Base-by-base conservation (phyloP, 2,797 vertebrate species). In the Gymnocypris eckloni region DNA sequence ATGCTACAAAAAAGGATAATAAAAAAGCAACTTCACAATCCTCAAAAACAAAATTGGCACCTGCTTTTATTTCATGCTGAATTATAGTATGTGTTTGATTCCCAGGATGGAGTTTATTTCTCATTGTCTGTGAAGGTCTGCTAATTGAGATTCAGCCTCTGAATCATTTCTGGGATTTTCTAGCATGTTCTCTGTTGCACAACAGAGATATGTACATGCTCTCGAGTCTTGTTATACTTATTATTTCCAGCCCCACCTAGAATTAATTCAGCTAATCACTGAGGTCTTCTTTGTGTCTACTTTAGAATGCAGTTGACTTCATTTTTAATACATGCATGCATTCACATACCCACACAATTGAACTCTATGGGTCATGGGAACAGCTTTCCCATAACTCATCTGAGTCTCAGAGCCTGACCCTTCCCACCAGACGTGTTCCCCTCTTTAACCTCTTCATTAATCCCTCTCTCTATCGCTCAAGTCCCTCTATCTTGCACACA, bases 401-500 rank as follows among this genome's bases (percentile, higher is more conserved):
- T 39, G 61, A 75, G 41, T 73, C 79, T 86, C 84, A 72, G 71
- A 85, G 83, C 61, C 64, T 83, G 82, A 86, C 86, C 59, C 56
- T 69, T 85, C 66, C 70, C 84, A 87, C 83, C 84, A 85, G 73
- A 86, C 84, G 82, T 86, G 70, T 77, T 43, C 45, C 20, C 69
- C 83, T 83, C 83, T 85, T 66, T 85, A 87, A 86, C 81, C 84
- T 82, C 71, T 52, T 37, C 81, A 78, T 83, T 83, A 67, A 82
- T 59, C 85, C 70, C 52, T 10, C 85, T 66, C 61, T 82, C 67
- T 50, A 33, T 76, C 20, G 18, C 75, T 54, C 25, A 48, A 33
- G 64, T 61, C 76, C 50, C 20, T 69, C 77, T 33, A 54, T 76
- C 86, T 52, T 54, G 4, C 22, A 11, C 25, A 43, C 10, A 25